Evolutionary conservation across 2,888 invertebrate genomes (phyloP).

Genomic region (Arrhopalites spinosus): DNA sequence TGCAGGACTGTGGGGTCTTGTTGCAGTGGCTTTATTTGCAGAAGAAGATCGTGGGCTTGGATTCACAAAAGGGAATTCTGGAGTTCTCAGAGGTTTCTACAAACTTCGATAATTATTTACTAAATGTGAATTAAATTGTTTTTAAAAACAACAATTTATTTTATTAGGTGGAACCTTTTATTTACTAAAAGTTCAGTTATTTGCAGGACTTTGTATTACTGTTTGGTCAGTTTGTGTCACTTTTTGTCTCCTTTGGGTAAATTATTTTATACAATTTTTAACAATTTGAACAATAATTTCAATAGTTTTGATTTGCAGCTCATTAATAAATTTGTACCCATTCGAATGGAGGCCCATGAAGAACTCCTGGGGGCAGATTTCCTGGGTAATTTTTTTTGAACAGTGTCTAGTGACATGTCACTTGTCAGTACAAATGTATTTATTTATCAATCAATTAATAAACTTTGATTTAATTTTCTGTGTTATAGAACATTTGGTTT

Average conservation of each 20-base stretch:
- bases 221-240: constrained; percentile 59
- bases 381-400: no score
- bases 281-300: neutral
- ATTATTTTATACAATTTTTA: neutral
- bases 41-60: constrained; percentile 58
- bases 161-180: constrained; percentile 59
- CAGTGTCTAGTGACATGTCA: no score
- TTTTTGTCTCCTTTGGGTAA: neutral
- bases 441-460: no score
- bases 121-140: no score
- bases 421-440: no score
- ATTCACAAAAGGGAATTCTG: constrained; percentile 59
- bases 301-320: constrained; percentile 37
- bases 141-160: no score
- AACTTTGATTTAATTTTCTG: no score
- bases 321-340: constrained; percentile 57
- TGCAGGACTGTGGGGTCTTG: constrained; percentile 60
- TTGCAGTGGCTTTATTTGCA: constrained; percentile 61
- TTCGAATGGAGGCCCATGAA: constrained; percentile 59
- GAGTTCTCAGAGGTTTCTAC: constrained; percentile 59
- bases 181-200: constrained; percentile 60
- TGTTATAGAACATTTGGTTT: constrained; percentile 59
- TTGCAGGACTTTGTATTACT: constrained; percentile 58
- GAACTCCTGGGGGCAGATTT: constrained; percentile 60
- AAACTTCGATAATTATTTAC: no score